These are phyloP conservation scores for Ptilorrhoa leucosticta DNA, from an alignment of 2,113 vertebrate species.

Conservation along the genomic window DNA sequence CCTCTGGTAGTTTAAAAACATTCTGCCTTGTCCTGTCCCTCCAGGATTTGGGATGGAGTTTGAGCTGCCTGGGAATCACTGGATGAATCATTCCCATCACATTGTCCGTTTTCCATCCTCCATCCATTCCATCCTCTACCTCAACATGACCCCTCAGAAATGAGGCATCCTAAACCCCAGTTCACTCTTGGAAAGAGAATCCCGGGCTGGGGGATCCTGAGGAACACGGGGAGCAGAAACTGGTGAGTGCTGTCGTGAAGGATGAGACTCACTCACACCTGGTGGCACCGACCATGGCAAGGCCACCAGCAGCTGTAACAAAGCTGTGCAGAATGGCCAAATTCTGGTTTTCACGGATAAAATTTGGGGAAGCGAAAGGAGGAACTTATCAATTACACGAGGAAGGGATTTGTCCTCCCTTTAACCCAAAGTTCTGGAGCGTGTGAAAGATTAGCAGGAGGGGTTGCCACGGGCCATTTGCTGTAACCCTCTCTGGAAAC, in stretches of 20 bases:
- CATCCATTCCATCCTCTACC: not conserved
- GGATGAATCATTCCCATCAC: not conserved
- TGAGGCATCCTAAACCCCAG: not conserved
- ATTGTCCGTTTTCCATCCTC: not conserved
- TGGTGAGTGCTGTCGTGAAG: no score
- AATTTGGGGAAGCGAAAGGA: not conserved
- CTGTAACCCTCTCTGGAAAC: not conserved
- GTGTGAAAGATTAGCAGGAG: constrained; percentile 12
- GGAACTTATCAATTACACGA: not conserved
- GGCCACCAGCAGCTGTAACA: not conserved
- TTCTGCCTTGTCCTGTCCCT: not conserved
- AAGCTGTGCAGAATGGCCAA: not conserved
- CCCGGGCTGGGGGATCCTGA: not conserved
- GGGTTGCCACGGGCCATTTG: not conserved
- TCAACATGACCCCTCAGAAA: not conserved
- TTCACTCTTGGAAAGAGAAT: not conserved
- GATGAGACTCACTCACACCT: not conserved
- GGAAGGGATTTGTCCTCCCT: constrained; percentile 10
- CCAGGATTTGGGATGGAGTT: not conserved
- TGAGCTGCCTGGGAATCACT: not conserved
- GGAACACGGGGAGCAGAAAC: not conserved
- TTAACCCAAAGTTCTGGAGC: not conserved
- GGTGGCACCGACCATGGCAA: not conserved
- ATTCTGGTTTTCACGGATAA: not conserved
- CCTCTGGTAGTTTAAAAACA: no score